Base-by-base conservation (phyloP, 2,113 vertebrate species). In the Nyctereutes procyonoides region DNA sequence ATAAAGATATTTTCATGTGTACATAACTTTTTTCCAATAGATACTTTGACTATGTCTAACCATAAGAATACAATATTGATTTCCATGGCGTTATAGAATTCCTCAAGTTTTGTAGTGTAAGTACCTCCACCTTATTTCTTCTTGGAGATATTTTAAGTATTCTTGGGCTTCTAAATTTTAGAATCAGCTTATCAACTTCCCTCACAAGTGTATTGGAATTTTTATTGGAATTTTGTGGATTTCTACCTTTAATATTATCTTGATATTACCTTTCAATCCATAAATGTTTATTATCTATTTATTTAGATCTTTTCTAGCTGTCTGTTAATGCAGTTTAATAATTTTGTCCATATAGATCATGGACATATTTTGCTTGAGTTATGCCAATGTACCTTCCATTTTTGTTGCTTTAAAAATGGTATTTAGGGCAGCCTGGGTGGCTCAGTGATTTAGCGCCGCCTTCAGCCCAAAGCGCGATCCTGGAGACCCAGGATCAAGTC, bases 221-320 rank as follows among this genome's bases (percentile, higher is more conserved):
- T 67, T 74, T 32, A 69, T 26, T 62, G 19, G 9, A 43, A 60
- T 87, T 73, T 94, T 51, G 62, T 58, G 32, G n/a, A 51, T 69
- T n/a, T 38, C 65, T 95, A 79, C 8, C 20, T 51, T 19, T 7
- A 24, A 53, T 62, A 16, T 60, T 77, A 13, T 80, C 65, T 58
- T 91, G 13, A 55, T 65, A 74, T 19, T 79, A 26, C 56, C 17
- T 88, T 89, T 43, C 12, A 19, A 17, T 84, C 79, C 24, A 43
- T 32, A 26, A 89, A 88, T 76, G 53, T 89, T 35, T 58, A 65
- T 93, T 58, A 51, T 93, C 30, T 20, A 76, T 96, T 93, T 76
- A 62, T 65, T 96, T 69, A 79, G 15, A n/a, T n/a, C 28, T 80
- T 19, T 30, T 56, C 14, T 77, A 58, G 43, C 60, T 76, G 14